Evolutionary conservation across 2,113 vertebrate genomes (phyloP).

Genomic region (Chascanopsetta lugubris): DNA sequence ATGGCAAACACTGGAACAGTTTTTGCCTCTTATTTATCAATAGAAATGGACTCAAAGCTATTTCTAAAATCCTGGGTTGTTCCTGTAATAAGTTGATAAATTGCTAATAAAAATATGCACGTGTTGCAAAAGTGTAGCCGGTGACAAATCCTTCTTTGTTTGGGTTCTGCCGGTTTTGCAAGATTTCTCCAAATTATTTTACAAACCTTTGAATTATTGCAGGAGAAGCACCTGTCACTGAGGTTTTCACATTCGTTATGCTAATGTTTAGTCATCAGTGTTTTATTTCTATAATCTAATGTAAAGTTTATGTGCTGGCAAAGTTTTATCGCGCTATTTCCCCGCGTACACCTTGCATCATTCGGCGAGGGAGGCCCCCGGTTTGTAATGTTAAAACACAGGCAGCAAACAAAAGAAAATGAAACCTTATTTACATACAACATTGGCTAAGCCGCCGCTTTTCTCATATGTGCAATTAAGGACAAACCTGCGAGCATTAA

Average conservation of each 20-base stretch:
- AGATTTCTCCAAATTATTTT: not conserved
- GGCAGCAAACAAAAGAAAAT: constrained; percentile 57
- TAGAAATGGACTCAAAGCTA: not conserved
- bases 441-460: constrained; percentile 70
- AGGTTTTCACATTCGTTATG: too few species aligned
- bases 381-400: constrained; percentile 59
- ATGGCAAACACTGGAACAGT: not conserved
- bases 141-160: not conserved
- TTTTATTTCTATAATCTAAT: constrained; percentile 35
- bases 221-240: too few species aligned
- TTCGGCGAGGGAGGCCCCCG: constrained; percentile 40
- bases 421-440: constrained; percentile 72
- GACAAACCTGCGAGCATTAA: constrained; percentile 76
- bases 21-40: not conserved
- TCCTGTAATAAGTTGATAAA: not conserved
- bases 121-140: not conserved
- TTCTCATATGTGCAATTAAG: constrained; percentile 79
- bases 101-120: not conserved
- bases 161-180: not conserved
- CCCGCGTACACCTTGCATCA: constrained; percentile 8
- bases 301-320: constrained; percentile 17
- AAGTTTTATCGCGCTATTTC: constrained; percentile 30
- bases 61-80: not conserved
- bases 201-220: too few species aligned
- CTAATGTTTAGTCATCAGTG: constrained; percentile 7